A percentile compares a stretch with the other conserved stretches of the same genome.
phyloP scores from a whole-genome alignment of 2,888 invertebrate species.

The Diadromus collaris region DNA sequence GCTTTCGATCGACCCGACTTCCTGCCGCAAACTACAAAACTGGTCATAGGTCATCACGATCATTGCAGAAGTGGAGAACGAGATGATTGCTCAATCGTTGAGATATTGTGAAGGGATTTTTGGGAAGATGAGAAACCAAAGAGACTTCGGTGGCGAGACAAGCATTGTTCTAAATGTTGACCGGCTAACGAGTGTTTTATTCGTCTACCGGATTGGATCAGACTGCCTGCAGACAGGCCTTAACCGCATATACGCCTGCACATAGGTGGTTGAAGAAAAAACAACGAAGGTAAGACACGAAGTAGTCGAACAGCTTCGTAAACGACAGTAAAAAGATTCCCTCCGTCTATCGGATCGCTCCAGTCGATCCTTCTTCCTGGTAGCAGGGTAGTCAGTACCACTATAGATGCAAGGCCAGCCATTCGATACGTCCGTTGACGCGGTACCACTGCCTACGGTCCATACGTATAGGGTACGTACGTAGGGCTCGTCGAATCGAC shows the following conservation, averaged over 20 bases:
- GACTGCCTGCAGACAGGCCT: neutral
- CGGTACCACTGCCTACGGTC: neutral
- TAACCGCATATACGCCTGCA: neutral
- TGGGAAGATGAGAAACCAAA: neutral
- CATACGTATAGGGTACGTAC: constrained; percentile 5
- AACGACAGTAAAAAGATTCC: constrained; percentile 18
- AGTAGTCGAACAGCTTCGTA: constrained; percentile 14
- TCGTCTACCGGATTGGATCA: neutral
- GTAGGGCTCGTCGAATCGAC: constrained; percentile 51
- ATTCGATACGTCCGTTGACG: constrained; percentile 13
- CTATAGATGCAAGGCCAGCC: constrained; percentile 17
- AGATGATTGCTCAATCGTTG: neutral
- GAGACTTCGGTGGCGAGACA: neutral
- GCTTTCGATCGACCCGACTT: neutral
- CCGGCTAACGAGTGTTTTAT: neutral
- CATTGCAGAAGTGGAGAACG: neutral
- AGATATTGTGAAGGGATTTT: neutral
- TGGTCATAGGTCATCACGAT: neutral
- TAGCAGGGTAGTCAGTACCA: constrained; percentile 17
- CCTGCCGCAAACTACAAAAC: constrained; percentile 7
- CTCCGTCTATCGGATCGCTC: constrained; percentile 34
- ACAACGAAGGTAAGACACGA: neutral
- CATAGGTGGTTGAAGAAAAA: neutral
- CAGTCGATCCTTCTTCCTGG: constrained; percentile 42
- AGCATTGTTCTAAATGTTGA: neutral